These are phyloP conservation scores for Elachura formosa DNA, from an alignment of 2,113 vertebrate species.

Conservation along the genomic window DNA sequence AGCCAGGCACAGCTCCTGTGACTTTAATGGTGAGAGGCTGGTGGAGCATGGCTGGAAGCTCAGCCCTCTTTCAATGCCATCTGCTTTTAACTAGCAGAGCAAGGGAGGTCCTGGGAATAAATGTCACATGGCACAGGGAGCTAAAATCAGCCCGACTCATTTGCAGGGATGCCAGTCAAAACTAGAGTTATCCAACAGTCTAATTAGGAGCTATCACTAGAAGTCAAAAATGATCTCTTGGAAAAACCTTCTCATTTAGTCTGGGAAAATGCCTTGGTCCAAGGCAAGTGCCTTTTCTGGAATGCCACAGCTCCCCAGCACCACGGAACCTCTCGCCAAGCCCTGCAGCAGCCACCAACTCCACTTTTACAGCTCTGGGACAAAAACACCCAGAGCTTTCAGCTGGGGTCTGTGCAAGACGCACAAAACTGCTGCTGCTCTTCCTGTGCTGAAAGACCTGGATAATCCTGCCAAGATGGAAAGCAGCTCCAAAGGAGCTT, in stretches of 20 bases:
- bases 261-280: slow-evolving; percentile 25
- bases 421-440: neutral
- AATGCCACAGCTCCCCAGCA: neutral
- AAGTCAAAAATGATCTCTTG: neutral
- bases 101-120: slow-evolving; percentile 58
- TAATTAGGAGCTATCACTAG: slow-evolving; percentile 40
- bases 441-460: neutral
- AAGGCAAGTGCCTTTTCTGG: neutral
- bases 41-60: neutral
- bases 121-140: neutral
- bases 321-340: neutral
- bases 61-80: neutral
- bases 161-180: slow-evolving; percentile 19
- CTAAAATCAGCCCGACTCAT: slow-evolving; percentile 23
- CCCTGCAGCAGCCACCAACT: neutral
- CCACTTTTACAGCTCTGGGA: neutral
- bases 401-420: neutral
- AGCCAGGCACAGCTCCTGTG: neutral
- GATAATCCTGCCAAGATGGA: neutral
- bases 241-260: slow-evolving; percentile 31
- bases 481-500: neutral
- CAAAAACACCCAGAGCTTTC: neutral
- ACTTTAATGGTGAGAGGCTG: neutral
- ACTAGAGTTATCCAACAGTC: neutral
- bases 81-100: slow-evolving; percentile 46